Base-by-base conservation (phyloP, 2,797 vertebrate genomes). In the Potorous gilbertii region DNA sequence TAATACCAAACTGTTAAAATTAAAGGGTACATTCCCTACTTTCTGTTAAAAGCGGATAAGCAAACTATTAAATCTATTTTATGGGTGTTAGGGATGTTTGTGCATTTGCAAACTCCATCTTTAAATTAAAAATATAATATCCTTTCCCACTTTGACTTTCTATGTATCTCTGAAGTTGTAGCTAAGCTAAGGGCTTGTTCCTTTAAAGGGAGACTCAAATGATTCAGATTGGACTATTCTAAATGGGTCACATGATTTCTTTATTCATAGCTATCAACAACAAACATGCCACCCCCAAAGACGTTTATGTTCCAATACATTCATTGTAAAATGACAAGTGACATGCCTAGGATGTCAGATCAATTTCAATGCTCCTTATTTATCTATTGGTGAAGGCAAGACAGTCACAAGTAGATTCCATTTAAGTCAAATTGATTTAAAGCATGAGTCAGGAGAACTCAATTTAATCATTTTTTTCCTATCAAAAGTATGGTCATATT, bases 361-460 rank as follows among this genome's bases (percentile, higher is more conserved):
- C 98, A 97, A 55, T 97, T 98, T 98, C 97, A 98, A 93, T 91
- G 94, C 94, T 96, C 96, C 91, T 18, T 92, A 98, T 97, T 97
- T 96, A 97, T 97, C 96, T 96, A 92, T 12, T 74, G 0, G 92
- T 94, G 97, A 96, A 0, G 81, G 95, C 92, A 95, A 94, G 92
- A 74, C 96, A 93, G 90, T 91, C 34, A 89, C 74, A 92, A 74
- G 95, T 74, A 62, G 93, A 96, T 97, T 92, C 90, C 95, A 97
- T 97, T 97, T 97, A 94, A 98, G 97, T 96, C 94, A 96, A 91
- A 56, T 94, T 95, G 97, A 97, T 97, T 96, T 96, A 96, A 96
- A 94, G 97, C 95, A 91, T 95, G 74, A 96, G 95, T 93, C 94
- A 96, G 74, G 91, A 98, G 56, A 91, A 96, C 95, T 97, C 91